Base-by-base conservation (phyloP, 2,888 invertebrate genomes). In the Leptopilina syphax region DNA sequence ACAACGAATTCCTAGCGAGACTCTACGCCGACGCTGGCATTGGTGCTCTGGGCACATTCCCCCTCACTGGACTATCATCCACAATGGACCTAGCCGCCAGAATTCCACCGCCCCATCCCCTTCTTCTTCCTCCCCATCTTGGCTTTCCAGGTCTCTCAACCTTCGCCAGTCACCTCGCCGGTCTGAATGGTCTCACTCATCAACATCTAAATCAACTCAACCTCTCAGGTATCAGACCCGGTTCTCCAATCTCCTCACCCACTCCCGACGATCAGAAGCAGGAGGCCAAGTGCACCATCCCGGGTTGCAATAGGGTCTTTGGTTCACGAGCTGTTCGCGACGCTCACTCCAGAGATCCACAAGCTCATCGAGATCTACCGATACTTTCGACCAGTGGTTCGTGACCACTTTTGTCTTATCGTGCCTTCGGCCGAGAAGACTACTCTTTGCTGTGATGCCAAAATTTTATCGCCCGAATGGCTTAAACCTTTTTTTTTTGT, bases 241-340 rank as follows among this genome's bases (percentile, higher is more conserved):
- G 83, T 13, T 90, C 90, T 27, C 88, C 89, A 1, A 78, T 85
- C 70, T 85, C 87, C 10, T 84, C 88, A 50, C 85, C 86, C 1
- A 85, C 86, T 44, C 78, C 84, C 73, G 87, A 88, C 57, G 88
- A 87, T 3, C 80, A 84, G 7, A 91, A 84, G 78, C 95, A 96
- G 80, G 94, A 96, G 92, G 95, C 95, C 87, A 94, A 95, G 83
- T 97, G 97, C 92, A 95, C 95, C n/a, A 93, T 96, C 76, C 94
- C 94, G 80, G 96, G 96, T 13, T 96, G 97, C 92, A 95, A 95
- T 76, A 95, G 96, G 86, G 95, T 96, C 73, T 97, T 97, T 92
- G 95, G 96, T 82, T 96, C 96, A 12, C 94, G 95, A 85, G 96
- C 96, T 83, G 95, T 95, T 85, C 94, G 97, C 82, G 96, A 96